phyloP scores from a whole-genome alignment of 2,113 vertebrate genomes.

The Hassar affinis region DNA sequence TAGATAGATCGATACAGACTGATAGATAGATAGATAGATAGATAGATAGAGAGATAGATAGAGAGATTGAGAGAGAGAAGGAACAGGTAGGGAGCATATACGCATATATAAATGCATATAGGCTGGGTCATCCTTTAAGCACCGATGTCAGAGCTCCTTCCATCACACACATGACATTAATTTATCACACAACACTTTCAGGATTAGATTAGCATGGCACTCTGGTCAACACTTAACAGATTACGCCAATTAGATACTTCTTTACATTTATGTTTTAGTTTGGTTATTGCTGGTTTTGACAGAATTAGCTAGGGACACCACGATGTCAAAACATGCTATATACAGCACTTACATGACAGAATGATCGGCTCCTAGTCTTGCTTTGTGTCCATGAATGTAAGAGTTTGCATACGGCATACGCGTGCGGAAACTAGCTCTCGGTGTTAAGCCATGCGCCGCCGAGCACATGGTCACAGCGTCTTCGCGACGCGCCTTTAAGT shows the following conservation, averaged over 20 bases:
- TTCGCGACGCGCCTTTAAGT: slow-evolving; percentile 60
- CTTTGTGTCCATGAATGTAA: slow-evolving; percentile 6
- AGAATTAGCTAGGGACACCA: slow-evolving; percentile 57
- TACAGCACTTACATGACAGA: slow-evolving; percentile 48
- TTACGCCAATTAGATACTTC: slow-evolving; percentile 34
- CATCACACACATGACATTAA: slow-evolving; percentile 20
- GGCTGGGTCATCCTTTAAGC: slow-evolving; percentile 4
- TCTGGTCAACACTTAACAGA: slow-evolving; percentile 27
- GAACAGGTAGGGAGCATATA: neutral
- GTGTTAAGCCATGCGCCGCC: slow-evolving; percentile 7
- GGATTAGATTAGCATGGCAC: slow-evolving; percentile 34
- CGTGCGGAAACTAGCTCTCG: neutral
- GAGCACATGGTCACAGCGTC: slow-evolving; percentile 22
- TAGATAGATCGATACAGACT: slow-evolving; percentile 9
- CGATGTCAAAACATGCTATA: slow-evolving; percentile 44
- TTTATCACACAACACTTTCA: slow-evolving; percentile 26
- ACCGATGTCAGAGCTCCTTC: neutral
- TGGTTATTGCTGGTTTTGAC: slow-evolving; percentile 75
- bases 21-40: neutral
- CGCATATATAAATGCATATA: neutral
- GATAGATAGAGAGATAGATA: neutral
- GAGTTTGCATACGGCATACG: slow-evolving; percentile 6
- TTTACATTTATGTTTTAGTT: slow-evolving; percentile 47
- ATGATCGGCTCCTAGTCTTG: slow-evolving; percentile 37
- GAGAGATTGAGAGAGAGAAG: neutral